Percentiles rank a stretch among this genome's conserved stretches.
Conservation (phyloP, 2,797 vertebrate genomes). For the Eulemur coronatus region DNA sequence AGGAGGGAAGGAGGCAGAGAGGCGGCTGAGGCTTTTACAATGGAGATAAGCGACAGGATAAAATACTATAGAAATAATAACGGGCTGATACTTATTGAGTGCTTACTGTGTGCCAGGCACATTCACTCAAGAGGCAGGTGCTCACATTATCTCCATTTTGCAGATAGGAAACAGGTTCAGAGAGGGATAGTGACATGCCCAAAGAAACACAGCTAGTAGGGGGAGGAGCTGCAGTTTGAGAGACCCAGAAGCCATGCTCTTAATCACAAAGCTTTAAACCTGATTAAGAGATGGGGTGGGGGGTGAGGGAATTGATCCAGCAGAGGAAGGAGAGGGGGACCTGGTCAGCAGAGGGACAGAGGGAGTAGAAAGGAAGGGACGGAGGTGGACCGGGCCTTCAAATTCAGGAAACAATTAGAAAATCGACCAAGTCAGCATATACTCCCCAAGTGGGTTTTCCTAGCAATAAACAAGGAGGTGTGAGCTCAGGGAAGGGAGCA, state of each 20-base stretch:
- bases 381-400: background rate
- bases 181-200: background rate
- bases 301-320: background rate
- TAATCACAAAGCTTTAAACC: slow-evolving; percentile 21
- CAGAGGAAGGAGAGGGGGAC: background rate
- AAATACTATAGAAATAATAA: background rate
- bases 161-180: background rate
- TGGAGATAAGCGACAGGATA: background rate
- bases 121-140: background rate
- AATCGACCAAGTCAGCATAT: background rate
- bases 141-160: background rate
- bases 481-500: background rate
- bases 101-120: background rate
- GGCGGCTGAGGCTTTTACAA: background rate
- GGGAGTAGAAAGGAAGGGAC: background rate
- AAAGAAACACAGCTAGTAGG: background rate
- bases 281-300: background rate
- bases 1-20: slow-evolving; percentile 21
- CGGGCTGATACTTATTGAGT: background rate
- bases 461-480: background rate
- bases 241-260: background rate
- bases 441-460: background rate
- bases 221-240: background rate
- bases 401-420: background rate
- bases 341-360: background rate